Evolutionary conservation across 2,113 vertebrate species (phyloP).

Genomic region (Lucifuga dentata): DNA sequence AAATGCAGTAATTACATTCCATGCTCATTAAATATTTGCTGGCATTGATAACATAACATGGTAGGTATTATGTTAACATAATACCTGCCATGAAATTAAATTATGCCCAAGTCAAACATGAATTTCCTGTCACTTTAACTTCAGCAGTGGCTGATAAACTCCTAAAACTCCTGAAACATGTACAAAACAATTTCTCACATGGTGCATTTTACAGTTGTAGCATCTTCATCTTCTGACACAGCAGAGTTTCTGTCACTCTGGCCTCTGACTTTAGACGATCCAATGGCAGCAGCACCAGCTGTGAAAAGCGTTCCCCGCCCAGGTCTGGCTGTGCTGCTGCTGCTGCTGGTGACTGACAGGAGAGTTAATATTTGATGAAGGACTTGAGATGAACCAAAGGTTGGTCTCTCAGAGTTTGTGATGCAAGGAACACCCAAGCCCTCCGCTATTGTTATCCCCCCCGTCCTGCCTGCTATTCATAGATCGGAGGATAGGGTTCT

Average conservation of each 20-base stretch:
- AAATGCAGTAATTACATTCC: too few species aligned
- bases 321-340: constrained; percentile 15
- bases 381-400: constrained; percentile 72
- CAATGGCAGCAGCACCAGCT: constrained; percentile 50
- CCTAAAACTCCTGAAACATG: background rate
- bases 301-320: constrained; percentile 61
- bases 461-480: constrained; percentile 71
- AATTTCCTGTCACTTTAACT: too few species aligned
- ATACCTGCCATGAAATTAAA: too few species aligned
- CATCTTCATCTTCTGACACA: constrained; percentile 30
- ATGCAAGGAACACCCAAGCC: constrained; percentile 80
- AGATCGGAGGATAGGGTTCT: constrained; percentile 73
- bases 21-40: too few species aligned
- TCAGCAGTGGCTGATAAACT: constrained; percentile 2
- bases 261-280: constrained; percentile 20
- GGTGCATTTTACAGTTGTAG: constrained; percentile 32
- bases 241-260: background rate
- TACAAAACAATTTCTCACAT: constrained; percentile 9
- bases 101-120: too few species aligned
- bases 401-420: constrained; percentile 66
- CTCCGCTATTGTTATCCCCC: constrained; percentile 67
- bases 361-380: constrained; percentile 78
- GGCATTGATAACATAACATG: too few species aligned
- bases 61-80: too few species aligned
- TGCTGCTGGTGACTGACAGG: constrained; percentile 60